phyloP scores from a whole-genome alignment of 2,888 invertebrate species.

The Allacma fusca region DNA sequence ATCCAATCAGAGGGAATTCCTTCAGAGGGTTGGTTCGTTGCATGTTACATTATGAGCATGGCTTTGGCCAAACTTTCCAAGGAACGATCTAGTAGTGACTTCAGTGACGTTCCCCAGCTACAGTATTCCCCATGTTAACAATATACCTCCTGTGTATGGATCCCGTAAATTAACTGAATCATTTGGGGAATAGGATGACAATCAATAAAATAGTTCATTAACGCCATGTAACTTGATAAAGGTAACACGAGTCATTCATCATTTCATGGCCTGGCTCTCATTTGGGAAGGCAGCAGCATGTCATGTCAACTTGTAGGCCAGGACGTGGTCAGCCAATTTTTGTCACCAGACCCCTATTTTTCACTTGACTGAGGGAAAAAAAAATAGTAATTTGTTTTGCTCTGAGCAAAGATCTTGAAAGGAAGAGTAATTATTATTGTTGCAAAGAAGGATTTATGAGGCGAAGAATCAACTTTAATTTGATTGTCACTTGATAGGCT shows the following conservation, averaged over 20 bases:
- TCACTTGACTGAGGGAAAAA: no score
- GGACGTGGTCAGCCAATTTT: no score
- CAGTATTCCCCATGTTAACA: no score
- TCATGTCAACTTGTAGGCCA: background rate
- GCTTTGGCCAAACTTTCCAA: no score
- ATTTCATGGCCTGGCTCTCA: background rate
- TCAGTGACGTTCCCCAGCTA: no score
- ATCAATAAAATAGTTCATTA: conserved; percentile 16
- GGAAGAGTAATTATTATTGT: background rate
- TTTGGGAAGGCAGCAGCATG: background rate
- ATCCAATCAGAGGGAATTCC: background rate
- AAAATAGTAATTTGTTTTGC: background rate
- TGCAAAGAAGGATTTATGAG: background rate
- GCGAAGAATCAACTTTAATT: background rate
- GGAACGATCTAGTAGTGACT: no score
- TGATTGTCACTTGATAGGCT: no score
- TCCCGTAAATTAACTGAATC: background rate
- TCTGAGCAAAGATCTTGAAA: background rate
- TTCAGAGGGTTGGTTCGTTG: background rate
- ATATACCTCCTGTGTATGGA: background rate
- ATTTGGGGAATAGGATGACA: conserved; percentile 12
- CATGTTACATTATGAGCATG: no score
- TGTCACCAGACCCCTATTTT: no score
- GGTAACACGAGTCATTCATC: conserved; percentile 11
- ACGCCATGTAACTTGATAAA: conserved; percentile 9